These are phyloP conservation scores for Clivina fossor DNA, from an alignment of 2,888 invertebrate genomes.

Conservation along the genomic window DNA sequence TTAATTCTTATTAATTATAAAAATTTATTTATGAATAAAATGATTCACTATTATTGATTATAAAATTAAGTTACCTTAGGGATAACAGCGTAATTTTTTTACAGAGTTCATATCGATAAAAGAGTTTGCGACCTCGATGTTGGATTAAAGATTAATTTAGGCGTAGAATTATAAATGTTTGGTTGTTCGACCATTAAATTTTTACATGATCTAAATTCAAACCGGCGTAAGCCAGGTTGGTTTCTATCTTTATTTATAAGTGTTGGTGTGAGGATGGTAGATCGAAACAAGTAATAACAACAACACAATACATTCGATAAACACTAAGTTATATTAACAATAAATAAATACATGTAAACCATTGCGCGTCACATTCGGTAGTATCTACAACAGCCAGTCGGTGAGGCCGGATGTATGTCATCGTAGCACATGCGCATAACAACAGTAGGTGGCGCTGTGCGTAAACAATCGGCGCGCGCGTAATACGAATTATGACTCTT, in stretches of 20 bases:
- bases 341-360: too few relatives aligned
- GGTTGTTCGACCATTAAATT: slow-evolving; percentile 81
- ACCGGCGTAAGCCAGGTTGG: slow-evolving; percentile 84
- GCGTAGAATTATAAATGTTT: slow-evolving; percentile 68
- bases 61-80: slow-evolving; percentile 76
- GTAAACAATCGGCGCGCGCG: too few relatives aligned
- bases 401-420: too few relatives aligned
- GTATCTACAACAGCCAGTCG: too few relatives aligned
- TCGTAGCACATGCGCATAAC: too few relatives aligned
- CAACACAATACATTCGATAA: too few relatives aligned
- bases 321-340: too few relatives aligned
- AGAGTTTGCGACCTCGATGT: slow-evolving; percentile 86
- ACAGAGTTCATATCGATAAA: slow-evolving; percentile 71
- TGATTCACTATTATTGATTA: slow-evolving; percentile 64
- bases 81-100: slow-evolving; percentile 83
- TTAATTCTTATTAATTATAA: slow-evolving; percentile 57
- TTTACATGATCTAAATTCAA: slow-evolving; percentile 88
- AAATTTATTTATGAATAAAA: slow-evolving; percentile 52
- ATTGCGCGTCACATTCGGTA: too few relatives aligned
- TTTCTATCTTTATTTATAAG: slow-evolving; percentile 78
- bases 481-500: too few relatives aligned
- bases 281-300: too few relatives aligned
- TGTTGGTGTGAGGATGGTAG: too few relatives aligned
- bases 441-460: too few relatives aligned
- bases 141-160: slow-evolving; percentile 74